Conservation (phyloP, 2,797 vertebrate genomes). For the Sandelia bainsii region DNA sequence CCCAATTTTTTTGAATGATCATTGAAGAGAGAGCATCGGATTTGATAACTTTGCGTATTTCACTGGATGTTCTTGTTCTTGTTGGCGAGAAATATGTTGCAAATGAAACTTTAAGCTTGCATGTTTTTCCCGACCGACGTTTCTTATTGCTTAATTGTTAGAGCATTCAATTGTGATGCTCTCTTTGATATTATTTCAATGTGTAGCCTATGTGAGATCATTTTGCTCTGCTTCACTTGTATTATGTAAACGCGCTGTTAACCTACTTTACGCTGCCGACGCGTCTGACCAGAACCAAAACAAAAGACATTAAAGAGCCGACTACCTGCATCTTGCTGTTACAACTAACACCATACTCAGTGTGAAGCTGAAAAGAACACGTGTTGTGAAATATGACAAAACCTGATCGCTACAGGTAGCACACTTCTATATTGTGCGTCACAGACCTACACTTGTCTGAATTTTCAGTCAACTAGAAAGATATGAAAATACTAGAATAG, state of each 20-base stretch:
- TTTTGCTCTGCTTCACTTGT: neutral
- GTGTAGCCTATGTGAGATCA: no score
- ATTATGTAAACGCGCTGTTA: neutral
- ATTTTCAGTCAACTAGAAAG: slow-evolving; percentile 3
- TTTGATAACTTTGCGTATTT: neutral
- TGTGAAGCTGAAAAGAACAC: neutral
- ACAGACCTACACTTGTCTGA: neutral
- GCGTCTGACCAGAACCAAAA: slow-evolving; percentile 15
- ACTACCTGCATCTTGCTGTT: neutral
- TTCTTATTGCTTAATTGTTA: slow-evolving; percentile 1
- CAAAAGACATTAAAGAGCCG: slow-evolving; percentile 2
- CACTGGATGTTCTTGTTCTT: slow-evolving; percentile 15
- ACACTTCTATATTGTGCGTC: neutral
- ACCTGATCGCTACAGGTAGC: slow-evolving; percentile 9
- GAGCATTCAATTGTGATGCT: neutral
- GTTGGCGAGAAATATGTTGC: neutral
- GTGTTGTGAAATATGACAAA: neutral
- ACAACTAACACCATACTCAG: neutral
- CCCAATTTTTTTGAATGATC: neutral
- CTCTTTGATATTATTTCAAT: slow-evolving; percentile 1
- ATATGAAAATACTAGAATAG: neutral
- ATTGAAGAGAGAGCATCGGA: neutral
- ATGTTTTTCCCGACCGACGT: slow-evolving; percentile 4
- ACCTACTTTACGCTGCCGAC: neutral
- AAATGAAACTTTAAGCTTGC: slow-evolving; percentile 24